Percentiles rank a stretch among this genome's conserved stretches.
Conservation (phyloP, 2,888 invertebrate species). For the Eustalomyia histrio region DNA sequence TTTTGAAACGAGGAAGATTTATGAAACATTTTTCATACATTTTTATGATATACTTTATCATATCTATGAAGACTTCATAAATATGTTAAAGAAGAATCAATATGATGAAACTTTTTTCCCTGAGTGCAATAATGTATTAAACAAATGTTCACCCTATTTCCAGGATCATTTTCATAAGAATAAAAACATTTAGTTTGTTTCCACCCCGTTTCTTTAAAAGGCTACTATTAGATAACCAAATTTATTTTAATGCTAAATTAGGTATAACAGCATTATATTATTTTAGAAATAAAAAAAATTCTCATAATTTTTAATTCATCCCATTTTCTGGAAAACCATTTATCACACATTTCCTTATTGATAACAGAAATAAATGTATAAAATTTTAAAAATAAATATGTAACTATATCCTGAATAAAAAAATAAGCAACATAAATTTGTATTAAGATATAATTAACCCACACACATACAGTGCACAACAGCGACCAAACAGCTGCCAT, state of each 20-base stretch:
- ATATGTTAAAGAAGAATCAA: too few species aligned
- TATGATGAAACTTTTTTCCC: too few species aligned
- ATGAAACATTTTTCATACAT: too few species aligned
- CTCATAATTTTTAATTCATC: slow-evolving; percentile 4
- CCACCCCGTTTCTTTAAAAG: not conserved
- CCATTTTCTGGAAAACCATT: slow-evolving; percentile 27
- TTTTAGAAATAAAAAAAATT: not conserved
- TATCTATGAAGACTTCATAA: too few species aligned
- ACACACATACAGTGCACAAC: slow-evolving; percentile 14
- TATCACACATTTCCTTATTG: slow-evolving; percentile 37
- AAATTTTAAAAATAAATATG: not conserved
- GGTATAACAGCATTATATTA: not conserved
- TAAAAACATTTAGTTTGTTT: too few species aligned
- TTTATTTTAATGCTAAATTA: not conserved
- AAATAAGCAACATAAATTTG: slow-evolving; percentile 25
- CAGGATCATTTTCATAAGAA: too few species aligned
- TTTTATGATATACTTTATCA: too few species aligned
- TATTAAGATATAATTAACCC: slow-evolving; percentile 48
- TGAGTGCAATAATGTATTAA: too few species aligned
- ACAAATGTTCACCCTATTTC: too few species aligned
- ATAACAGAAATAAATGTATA: slow-evolving; percentile 4
- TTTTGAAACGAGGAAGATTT: too few species aligned
- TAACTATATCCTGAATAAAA: slow-evolving; percentile 35
- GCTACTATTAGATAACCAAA: too few species aligned
- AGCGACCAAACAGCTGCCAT: slow-evolving; percentile 37